Base-by-base conservation (phyloP, 2,113 vertebrate genomes). In the Steatornis caripensis region DNA sequence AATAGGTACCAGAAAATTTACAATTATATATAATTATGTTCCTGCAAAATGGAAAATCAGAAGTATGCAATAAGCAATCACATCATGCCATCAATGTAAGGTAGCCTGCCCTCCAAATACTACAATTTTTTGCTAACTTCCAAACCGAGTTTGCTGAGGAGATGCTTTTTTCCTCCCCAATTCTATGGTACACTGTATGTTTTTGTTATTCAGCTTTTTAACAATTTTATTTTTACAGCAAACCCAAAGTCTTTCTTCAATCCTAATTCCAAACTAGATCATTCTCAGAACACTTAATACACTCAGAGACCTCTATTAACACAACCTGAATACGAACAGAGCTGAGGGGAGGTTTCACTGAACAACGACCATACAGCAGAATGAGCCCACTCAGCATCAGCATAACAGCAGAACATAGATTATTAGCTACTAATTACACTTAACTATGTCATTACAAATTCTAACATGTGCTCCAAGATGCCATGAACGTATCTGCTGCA, bases 391-490 rank as follows among this genome's bases (percentile, higher is more conserved):
- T 95, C 88, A 94, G 93, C 93, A 96, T 97, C 97, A 97, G 97
- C 89, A 26, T 60, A 97, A 95, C 85, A 97, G 96, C 97, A 98
- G 96, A 97, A 78, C 79, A 89, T 58, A 95, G 80, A 96, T 98
- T 98, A 97, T 98, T 97, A 97, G 94, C 97, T 92, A 97, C 98
- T 99, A 98, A 99, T 99, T 98, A 98, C 98, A 96, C 98, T 98
- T 98, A 98, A 98, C 98, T 97, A 97, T 98, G 98, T 98, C 98
- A 99, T 99, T 98, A 98, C 98, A 98, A 97, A 92, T 96, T 95
- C 97, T 95, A 95, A 87, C 95, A 98, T 96, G 97, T 97, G 95
- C 88, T 88, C 90, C 94, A 95, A 97, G 97, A 97, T 97, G 95
- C 98, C 87, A 97, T 89, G 97, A 98, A 97, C 72, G 94, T 96